Evolutionary conservation across 1,140 invertebrate species (phyloP).

Genomic region (Rhopalosiphum maidis): DNA sequence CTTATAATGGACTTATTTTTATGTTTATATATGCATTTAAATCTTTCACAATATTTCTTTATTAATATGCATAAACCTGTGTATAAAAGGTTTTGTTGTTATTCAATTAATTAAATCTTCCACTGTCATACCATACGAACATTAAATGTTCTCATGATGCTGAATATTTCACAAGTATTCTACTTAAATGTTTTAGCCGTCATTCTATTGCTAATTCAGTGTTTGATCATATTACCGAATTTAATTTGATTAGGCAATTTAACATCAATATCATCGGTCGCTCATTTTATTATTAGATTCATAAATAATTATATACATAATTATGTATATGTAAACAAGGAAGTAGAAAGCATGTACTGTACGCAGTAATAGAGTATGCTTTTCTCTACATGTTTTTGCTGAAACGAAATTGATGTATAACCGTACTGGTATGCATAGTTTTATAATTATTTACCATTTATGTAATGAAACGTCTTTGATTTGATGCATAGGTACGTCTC

Average conservation of each 20-base stretch:
- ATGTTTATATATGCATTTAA: neutral
- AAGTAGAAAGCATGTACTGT: neutral
- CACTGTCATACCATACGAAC: neutral
- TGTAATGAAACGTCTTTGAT: neutral
- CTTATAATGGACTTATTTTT: neutral
- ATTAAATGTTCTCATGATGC: neutral
- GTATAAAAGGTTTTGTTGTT: neutral
- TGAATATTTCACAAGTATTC: neutral
- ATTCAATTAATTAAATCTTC: neutral
- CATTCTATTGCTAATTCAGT: neutral
- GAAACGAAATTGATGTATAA: neutral
- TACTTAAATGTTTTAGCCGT: neutral
- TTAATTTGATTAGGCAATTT: neutral
- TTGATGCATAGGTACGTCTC: neutral
- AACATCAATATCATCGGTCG: neutral
- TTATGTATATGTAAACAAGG: neutral
- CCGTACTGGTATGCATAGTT: neutral
- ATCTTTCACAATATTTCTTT: neutral
- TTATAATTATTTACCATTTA: constrained; percentile 15
- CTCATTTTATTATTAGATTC: neutral
- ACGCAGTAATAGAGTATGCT: neutral
- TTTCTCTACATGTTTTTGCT: neutral
- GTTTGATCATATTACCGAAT: neutral
- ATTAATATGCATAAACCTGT: neutral
- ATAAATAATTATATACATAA: neutral